These are phyloP conservation scores for Heteractis magnifica DNA, from an alignment of 92 coral and sea anemone genomes.

Conservation along the genomic window DNA sequence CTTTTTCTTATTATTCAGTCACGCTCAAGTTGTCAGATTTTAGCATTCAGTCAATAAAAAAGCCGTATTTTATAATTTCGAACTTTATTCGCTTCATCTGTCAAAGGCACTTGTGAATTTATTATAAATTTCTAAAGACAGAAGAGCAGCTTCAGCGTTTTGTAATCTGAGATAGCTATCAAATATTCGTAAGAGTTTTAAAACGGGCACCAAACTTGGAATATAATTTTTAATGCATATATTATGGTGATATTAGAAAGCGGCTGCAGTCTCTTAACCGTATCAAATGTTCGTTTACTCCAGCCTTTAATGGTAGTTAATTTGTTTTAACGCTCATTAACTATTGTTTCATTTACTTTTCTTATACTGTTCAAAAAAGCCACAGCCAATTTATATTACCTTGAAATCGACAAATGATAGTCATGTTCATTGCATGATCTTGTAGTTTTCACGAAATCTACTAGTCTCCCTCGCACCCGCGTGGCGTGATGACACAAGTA, in stretches of 20 bases:
- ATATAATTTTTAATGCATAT: neutral
- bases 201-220: neutral
- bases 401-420: neutral
- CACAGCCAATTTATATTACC: neutral
- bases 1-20: neutral
- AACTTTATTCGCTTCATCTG: neutral
- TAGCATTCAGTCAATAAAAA: neutral
- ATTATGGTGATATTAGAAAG: conserved; percentile 20
- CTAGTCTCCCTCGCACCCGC: too few relatives aligned
- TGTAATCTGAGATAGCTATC: conserved; percentile 5
- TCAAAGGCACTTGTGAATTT: neutral
- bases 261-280: conserved; percentile 13
- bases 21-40: neutral
- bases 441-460: conserved; percentile 17
- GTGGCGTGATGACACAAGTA: too few relatives aligned
- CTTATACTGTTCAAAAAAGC: neutral
- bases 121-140: neutral
- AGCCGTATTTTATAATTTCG: neutral
- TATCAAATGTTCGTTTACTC: neutral
- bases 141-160: neutral
- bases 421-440: neutral
- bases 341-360: neutral
- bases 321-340: neutral
- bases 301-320: conserved; percentile 25
- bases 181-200: neutral